phyloP scores from a whole-genome alignment of 2,888 invertebrate genomes.

The Seladonia tumulorum region DNA sequence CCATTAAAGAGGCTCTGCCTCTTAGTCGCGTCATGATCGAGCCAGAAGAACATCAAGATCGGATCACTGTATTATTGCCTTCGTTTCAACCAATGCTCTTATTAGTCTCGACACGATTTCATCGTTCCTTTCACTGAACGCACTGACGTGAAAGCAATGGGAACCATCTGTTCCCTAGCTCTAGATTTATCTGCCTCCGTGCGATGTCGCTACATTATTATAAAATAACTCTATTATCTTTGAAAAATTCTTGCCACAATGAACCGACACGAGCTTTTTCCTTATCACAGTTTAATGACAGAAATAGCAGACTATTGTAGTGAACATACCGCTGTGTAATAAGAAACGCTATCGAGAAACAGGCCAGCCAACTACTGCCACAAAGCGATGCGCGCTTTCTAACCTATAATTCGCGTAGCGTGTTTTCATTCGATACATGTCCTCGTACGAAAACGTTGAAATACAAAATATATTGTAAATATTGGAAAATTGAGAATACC shows the following conservation, averaged over 20 bases:
- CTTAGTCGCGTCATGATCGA: conserved; percentile 76
- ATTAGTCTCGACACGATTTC: conserved; percentile 20
- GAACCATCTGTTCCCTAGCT: neutral
- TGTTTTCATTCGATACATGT: neutral
- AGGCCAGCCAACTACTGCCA: conserved; percentile 29
- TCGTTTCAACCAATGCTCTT: conserved; percentile 6
- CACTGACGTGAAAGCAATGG: neutral
- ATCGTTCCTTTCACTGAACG: conserved; percentile 18
- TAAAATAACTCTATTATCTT: neutral
- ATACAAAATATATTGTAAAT: neutral
- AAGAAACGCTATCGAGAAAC: conserved; percentile 34
- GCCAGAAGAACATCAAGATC: conserved; percentile 56
- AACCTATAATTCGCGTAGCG: neutral
- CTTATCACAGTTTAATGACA: conserved; percentile 53
- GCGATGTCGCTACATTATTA: neutral
- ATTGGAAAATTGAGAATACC: neutral
- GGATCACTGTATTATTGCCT: conserved; percentile 34
- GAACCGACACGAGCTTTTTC: neutral
- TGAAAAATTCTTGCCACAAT: conserved; percentile 14
- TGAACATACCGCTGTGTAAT: conserved; percentile 19
- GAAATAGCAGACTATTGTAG: conserved; percentile 46
- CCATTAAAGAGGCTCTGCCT: conserved; percentile 78
- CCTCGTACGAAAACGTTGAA: neutral
- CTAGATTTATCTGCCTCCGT: conserved; percentile 13
- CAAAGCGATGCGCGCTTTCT: neutral